These are phyloP conservation scores for Planiliza haematocheilus DNA, from an alignment of 2,113 vertebrate genomes.

Conservation along the genomic window DNA sequence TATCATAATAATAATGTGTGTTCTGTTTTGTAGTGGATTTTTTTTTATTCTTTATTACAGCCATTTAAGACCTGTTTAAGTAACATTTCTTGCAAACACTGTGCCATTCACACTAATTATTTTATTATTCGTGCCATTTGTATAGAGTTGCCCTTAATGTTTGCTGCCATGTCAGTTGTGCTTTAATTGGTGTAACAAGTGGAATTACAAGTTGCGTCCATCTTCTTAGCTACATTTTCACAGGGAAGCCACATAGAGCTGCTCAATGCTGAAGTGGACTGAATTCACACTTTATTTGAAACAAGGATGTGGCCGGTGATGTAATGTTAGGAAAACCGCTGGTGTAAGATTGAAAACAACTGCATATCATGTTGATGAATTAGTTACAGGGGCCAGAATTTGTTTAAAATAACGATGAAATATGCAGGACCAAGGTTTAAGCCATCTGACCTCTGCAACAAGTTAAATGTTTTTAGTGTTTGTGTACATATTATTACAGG, in stretches of 20 bases:
- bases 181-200: neutral
- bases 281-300: neutral
- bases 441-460: no score
- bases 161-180: neutral
- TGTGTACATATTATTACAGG: no score
- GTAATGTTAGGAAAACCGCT: neutral
- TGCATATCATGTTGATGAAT: no score
- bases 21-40: constrained; percentile 11
- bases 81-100: neutral
- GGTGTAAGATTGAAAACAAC: no score
- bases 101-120: neutral
- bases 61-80: neutral
- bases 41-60: neutral
- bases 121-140: neutral
- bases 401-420: no score
- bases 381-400: no score
- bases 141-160: neutral
- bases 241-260: neutral
- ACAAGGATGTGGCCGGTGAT: neutral
- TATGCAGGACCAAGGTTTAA: no score
- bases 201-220: neutral
- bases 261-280: neutral
- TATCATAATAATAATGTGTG: constrained; percentile 4
- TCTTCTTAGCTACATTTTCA: neutral
- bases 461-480: no score